These are phyloP conservation scores for Brachirus orientalis DNA, from an alignment of 2,113 vertebrate species.

Conservation along the genomic window DNA sequence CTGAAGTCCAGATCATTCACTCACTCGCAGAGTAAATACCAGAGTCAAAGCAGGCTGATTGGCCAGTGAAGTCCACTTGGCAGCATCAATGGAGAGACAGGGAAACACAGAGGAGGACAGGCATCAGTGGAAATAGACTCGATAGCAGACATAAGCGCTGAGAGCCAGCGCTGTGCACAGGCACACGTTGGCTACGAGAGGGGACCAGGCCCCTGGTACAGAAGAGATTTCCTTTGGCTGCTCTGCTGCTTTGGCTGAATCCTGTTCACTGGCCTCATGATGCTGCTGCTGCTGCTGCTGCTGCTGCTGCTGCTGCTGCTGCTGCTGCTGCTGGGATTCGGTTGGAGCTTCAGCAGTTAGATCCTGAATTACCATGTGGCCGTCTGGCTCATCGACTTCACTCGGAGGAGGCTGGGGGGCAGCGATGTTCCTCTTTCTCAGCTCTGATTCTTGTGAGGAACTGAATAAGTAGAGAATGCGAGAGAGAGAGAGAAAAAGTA, in stretches of 20 bases:
- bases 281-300: neutral
- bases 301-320: slow-evolving; percentile 35
- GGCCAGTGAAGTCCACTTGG: slow-evolving; percentile 53
- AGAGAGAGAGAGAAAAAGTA: neutral
- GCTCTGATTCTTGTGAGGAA: slow-evolving; percentile 47
- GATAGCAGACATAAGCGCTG: slow-evolving; percentile 92
- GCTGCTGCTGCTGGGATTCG: slow-evolving; percentile 56
- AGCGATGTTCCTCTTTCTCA: slow-evolving; percentile 60
- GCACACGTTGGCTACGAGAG: slow-evolving; percentile 89
- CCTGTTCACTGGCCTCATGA: slow-evolving; percentile 8
- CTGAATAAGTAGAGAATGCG: slow-evolving; percentile 28
- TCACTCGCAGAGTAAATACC: slow-evolving; percentile 62
- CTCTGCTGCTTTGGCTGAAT: slow-evolving; percentile 3
- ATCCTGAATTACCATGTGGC: slow-evolving; percentile 36
- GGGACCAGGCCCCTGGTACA: slow-evolving; percentile 83
- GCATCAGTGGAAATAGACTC: slow-evolving; percentile 89
- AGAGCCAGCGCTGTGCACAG: slow-evolving; percentile 89
- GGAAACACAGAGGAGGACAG: slow-evolving; percentile 6
- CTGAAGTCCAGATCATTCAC: slow-evolving; percentile 70
- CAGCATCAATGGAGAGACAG: slow-evolving; percentile 35
- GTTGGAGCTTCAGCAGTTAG: slow-evolving; percentile 54
- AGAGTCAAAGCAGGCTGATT: slow-evolving; percentile 44
- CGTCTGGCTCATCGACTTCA: slow-evolving; percentile 17
- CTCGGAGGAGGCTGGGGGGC: slow-evolving; percentile 18
- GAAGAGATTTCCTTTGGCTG: slow-evolving; percentile 65